These are phyloP conservation scores for Anguilla japonica DNA, from an alignment of 2,113 vertebrate genomes.

Conservation along the genomic window DNA sequence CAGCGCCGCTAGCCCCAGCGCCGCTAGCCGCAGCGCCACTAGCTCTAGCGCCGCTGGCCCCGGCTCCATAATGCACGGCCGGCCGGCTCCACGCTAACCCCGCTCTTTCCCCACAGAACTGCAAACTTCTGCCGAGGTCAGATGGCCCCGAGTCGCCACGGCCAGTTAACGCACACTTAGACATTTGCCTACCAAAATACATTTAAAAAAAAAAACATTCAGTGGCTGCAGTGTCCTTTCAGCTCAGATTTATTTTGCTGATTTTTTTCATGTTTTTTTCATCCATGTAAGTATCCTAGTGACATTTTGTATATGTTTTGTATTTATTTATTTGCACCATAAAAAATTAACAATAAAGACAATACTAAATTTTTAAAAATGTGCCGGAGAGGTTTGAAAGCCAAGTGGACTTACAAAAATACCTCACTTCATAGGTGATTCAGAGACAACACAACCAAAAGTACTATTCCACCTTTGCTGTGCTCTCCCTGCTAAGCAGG, in stretches of 20 bases:
- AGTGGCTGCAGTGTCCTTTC: too few relatives aligned
- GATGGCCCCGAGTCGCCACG: not conserved
- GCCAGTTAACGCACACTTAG: not conserved
- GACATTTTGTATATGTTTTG: too few relatives aligned
- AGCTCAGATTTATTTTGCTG: too few relatives aligned
- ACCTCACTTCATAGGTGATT: not conserved
- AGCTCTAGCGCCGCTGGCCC: not conserved
- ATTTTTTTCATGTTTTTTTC: too few relatives aligned
- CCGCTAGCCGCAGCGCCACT: too few relatives aligned
- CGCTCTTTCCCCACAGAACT: not conserved
- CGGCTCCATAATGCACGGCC: not conserved
- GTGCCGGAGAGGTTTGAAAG: too few relatives aligned
- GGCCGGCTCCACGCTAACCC: not conserved
- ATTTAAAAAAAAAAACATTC: not conserved
- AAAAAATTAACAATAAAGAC: too few relatives aligned
- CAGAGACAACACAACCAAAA: not conserved
- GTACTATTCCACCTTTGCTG: not conserved
- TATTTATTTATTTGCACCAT: too few relatives aligned
- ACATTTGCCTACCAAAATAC: conserved; percentile 12
- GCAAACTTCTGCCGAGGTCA: not conserved
- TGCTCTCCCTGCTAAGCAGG: not conserved
- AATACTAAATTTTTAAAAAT: too few relatives aligned
- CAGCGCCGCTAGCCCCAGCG: not conserved
- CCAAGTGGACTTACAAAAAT: too few relatives aligned
- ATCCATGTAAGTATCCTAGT: too few relatives aligned